Conservation (phyloP, 2,113 vertebrate genomes). For the Microcebus griseorufus region DNA sequence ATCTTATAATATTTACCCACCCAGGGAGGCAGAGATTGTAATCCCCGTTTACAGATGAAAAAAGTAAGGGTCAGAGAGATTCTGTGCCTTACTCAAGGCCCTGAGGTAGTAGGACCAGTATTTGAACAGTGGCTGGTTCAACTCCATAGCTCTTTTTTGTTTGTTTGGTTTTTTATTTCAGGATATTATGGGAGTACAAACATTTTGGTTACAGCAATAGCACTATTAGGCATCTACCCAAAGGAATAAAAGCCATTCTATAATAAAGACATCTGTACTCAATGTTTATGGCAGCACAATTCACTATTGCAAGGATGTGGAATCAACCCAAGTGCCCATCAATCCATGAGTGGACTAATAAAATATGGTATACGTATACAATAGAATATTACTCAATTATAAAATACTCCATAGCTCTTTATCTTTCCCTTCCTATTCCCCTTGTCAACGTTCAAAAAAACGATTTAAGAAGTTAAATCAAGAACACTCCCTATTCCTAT, state of each 20-base stretch:
- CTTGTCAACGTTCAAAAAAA: background rate
- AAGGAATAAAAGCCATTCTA: no score
- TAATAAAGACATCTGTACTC: no score
- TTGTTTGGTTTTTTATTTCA: no score
- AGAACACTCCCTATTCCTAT: background rate
- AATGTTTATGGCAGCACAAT: no score
- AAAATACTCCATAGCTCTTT: background rate
- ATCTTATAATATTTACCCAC: background rate
- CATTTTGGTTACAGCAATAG: no score
- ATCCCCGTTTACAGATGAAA: background rate
- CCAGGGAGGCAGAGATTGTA: background rate
- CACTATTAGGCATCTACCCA: no score
- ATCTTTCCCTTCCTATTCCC: background rate
- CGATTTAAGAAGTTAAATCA: background rate
- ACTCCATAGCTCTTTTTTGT: background rate
- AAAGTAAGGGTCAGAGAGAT: background rate
- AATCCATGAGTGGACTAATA: no score
- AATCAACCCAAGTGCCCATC: no score
- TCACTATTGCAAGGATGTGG: no score
- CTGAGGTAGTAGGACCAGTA: background rate
- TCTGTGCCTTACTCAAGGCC: background rate
- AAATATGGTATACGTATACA: no score
- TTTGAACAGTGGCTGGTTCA: background rate
- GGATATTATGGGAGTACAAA: no score
- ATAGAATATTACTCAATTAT: no score